These are phyloP conservation scores for Drosophila pseudotalamancana DNA, from an alignment of 2,888 invertebrate species.

Conservation along the genomic window DNA sequence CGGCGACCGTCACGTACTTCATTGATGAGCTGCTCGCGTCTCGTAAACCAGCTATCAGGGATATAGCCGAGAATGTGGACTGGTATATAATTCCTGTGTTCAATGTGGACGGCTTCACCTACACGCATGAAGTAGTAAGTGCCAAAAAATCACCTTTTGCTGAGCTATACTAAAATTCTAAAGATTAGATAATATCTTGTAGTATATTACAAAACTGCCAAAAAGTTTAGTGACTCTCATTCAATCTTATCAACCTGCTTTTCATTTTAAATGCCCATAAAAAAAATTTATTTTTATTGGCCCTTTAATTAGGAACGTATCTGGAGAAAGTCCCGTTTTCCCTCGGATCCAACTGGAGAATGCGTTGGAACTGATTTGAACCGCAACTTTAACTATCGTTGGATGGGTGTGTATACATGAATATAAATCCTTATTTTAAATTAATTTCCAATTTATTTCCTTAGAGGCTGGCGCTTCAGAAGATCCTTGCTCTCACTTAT, in stretches of 20 bases:
- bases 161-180: neutral
- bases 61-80: slow-evolving; percentile 88
- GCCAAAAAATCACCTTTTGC: neutral
- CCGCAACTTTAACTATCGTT: slow-evolving; percentile 81
- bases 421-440: neutral
- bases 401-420: slow-evolving; percentile 75
- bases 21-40: slow-evolving; percentile 90
- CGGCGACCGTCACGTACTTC: slow-evolving; percentile 88
- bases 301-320: slow-evolving; percentile 85
- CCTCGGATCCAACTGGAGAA: slow-evolving; percentile 71
- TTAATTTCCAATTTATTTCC: neutral
- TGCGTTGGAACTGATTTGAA: slow-evolving; percentile 84
- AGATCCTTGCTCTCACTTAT: slow-evolving; percentile 83
- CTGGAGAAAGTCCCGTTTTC: slow-evolving; percentile 88
- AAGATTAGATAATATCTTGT: slow-evolving; percentile 51
- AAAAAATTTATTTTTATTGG: slow-evolving; percentile 15
- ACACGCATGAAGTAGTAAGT: slow-evolving; percentile 87
- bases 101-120: slow-evolving; percentile 90
- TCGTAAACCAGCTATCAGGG: slow-evolving; percentile 85
- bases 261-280: slow-evolving; percentile 14
- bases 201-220: slow-evolving; percentile 18
- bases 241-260: slow-evolving; percentile 20
- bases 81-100: slow-evolving; percentile 90
- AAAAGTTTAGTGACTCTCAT: too few relatives aligned
- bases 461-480: slow-evolving; percentile 85